phyloP scores from a whole-genome alignment of 2,797 vertebrate species.

The Pseudocheirus occidentalis region DNA sequence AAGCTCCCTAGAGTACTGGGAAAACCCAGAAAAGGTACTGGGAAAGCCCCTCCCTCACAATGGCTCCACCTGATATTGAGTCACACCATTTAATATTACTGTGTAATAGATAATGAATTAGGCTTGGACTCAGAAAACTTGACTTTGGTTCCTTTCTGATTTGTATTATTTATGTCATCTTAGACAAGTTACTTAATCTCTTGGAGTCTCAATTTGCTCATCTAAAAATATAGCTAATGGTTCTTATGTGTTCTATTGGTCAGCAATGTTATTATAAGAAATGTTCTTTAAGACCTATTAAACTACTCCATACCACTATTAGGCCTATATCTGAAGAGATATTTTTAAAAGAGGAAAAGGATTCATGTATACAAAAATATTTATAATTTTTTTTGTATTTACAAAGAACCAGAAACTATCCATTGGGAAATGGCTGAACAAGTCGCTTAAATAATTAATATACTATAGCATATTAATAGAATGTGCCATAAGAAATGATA shows the following conservation, averaged over 20 bases:
- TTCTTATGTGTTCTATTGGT: background rate
- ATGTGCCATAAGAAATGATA: background rate
- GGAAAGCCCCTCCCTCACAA: background rate
- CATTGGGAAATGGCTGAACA: background rate
- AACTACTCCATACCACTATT: background rate
- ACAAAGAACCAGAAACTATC: background rate
- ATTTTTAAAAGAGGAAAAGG: background rate
- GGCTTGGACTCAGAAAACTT: background rate
- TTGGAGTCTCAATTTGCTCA: background rate
- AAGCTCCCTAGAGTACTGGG: background rate
- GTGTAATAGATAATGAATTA: background rate
- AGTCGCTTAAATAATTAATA: background rate
- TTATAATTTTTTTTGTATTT: background rate
- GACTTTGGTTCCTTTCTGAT: background rate
- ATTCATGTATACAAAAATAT: background rate
- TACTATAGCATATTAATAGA: background rate
- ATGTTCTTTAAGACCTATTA: background rate
- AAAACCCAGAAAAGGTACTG: constrained; percentile 3
- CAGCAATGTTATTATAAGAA: background rate
- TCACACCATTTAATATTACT: background rate
- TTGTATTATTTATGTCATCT: background rate
- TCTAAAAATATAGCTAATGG: background rate
- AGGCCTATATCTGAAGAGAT: background rate
- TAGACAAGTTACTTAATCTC: background rate
- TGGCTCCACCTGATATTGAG: background rate